A percentile compares a stretch with the other conserved stretches of the same genome.
Evolutionary conservation across 23 tunicate species (phyloP).

Genomic region (Oikopleura dioica): DNA sequence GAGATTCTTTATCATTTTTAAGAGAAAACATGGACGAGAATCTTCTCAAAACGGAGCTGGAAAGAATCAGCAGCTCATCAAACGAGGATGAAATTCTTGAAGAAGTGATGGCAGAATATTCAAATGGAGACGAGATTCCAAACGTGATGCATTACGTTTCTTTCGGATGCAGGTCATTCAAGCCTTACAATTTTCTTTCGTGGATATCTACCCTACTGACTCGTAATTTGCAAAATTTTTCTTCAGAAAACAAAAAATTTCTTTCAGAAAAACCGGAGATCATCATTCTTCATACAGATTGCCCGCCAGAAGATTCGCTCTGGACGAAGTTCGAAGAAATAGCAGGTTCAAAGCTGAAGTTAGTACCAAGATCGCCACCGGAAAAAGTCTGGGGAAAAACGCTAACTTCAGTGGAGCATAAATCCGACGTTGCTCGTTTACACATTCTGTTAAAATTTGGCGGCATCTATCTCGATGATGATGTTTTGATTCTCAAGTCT

Average conservation of each 20-base stretch:
- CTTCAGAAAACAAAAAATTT: no score
- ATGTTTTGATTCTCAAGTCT: constrained; percentile 38
- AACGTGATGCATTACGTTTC: constrained; percentile 62
- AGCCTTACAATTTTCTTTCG: background rate
- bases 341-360: constrained; percentile 24
- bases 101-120: no score
- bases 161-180: constrained; percentile 33
- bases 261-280: constrained; percentile 29
- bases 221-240: no score
- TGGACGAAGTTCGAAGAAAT: constrained; percentile 26
- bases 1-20: no score
- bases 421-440: constrained; percentile 66
- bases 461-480: constrained; percentile 94
- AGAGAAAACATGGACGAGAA: no score
- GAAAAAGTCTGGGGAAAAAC: constrained; percentile 25
- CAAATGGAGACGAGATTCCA: constrained; percentile 17
- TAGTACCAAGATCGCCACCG: constrained; percentile 56
- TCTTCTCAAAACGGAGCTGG: no score
- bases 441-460: constrained; percentile 72
- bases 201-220: background rate
- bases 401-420: constrained; percentile 56
- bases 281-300: constrained; percentile 63
- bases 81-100: no score
- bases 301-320: constrained; percentile 43
- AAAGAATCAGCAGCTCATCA: no score